These are phyloP conservation scores for Eupithecia subfuscata DNA, from an alignment of 2,888 invertebrate genomes.

Conservation along the genomic window DNA sequence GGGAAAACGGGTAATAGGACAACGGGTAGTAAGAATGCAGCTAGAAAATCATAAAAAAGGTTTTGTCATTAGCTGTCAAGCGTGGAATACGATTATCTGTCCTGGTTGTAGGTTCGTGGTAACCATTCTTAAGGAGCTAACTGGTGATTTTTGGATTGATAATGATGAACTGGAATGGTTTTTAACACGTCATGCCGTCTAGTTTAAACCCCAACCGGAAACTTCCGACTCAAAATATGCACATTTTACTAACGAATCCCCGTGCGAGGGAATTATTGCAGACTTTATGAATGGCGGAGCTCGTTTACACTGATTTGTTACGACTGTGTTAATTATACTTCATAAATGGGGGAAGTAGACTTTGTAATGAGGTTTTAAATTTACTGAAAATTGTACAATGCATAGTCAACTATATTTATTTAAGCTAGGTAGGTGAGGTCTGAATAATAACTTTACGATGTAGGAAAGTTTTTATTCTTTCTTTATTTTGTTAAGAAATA, in stretches of 20 bases:
- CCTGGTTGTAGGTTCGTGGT: neutral
- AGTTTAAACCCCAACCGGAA: conserved; percentile 29
- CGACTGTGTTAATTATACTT: conserved; percentile 29
- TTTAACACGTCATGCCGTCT: neutral
- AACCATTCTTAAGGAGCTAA: too few species aligned
- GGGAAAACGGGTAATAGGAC: too few species aligned
- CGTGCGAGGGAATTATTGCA: conserved; percentile 29
- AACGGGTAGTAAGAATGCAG: too few species aligned
- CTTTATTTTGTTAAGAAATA: neutral
- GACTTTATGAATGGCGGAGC: conserved; percentile 33
- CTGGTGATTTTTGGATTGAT: neutral
- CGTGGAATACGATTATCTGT: neutral
- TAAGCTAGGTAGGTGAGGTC: neutral
- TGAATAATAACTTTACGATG: neutral
- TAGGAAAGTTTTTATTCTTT: neutral
- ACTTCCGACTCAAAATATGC: conserved; percentile 51
- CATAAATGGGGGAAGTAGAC: conserved; percentile 24
- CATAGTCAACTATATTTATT: neutral
- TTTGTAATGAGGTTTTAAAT: conserved; percentile 26
- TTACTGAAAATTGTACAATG: conserved; percentile 10
- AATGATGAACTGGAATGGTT: neutral
- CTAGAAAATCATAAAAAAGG: too few species aligned
- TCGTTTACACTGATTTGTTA: conserved; percentile 34
- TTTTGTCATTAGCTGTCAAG: too few species aligned
- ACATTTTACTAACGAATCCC: conserved; percentile 38